Evolutionary conservation across 2,888 invertebrate genomes (phyloP).

Genomic region (Catocala sponsa): DNA sequence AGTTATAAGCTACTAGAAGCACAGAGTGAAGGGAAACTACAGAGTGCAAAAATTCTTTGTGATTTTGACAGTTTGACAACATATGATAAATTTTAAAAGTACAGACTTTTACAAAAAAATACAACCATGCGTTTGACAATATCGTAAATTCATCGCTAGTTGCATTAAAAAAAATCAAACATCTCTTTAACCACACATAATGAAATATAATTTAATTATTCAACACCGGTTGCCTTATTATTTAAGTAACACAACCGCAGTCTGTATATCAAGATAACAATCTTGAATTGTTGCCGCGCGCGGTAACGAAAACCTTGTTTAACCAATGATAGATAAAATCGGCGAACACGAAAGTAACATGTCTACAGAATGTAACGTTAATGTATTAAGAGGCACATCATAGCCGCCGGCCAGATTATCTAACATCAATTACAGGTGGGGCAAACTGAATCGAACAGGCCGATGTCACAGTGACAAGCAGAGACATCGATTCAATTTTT

Average conservation of each 20-base stretch:
- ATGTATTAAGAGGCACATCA: constrained; percentile 53
- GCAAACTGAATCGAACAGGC: constrained; percentile 48
- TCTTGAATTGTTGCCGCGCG: constrained; percentile 36
- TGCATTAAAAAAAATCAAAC: neutral
- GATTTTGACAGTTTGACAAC: no score
- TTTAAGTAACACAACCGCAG: constrained; percentile 21
- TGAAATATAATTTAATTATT: constrained; percentile 16
- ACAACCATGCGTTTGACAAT: no score
- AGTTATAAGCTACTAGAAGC: no score
- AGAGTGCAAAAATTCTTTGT: no score
- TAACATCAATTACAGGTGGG: constrained; percentile 56
- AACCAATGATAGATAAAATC: constrained; percentile 55
- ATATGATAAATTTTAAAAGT: no score
- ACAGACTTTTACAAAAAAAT: no score
- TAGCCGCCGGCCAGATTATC: constrained; percentile 51
- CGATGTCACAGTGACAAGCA: constrained; percentile 34
- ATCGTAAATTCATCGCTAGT: no score
- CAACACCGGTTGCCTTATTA: constrained; percentile 29
- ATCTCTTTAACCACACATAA: neutral
- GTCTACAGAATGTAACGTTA: constrained; percentile 49
- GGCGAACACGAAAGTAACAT: constrained; percentile 49
- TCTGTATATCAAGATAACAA: constrained; percentile 40
- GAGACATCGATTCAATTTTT: neutral
- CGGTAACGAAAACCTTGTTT: constrained; percentile 53
- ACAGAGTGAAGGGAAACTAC: no score